Evolutionary conservation across 2,888 invertebrate genomes (phyloP).

Genomic region (Lasius fuliginosus): DNA sequence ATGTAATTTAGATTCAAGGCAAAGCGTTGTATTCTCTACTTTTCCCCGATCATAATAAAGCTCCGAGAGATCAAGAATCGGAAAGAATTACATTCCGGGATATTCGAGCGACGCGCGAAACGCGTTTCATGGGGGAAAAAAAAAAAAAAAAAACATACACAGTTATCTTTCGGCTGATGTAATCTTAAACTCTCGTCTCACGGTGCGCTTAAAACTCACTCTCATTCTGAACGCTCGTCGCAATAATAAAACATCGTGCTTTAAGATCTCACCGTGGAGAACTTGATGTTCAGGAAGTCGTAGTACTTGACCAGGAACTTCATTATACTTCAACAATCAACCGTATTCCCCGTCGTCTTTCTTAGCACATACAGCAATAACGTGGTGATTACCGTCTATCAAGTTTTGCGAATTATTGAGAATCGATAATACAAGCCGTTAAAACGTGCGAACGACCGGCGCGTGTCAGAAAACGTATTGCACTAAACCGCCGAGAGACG

Average conservation of each 20-base stretch:
- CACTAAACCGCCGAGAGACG: not conserved
- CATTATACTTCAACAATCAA: slow-evolving; percentile 72
- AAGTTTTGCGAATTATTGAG: not conserved
- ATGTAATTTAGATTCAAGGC: slow-evolving; percentile 32
- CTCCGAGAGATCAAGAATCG: not conserved
- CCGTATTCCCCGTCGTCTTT: not conserved
- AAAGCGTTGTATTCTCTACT: not conserved
- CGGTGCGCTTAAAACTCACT: not conserved
- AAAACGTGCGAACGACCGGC: not conserved
- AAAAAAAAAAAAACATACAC: not conserved
- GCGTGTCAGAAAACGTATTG: not conserved
- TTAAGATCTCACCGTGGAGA: slow-evolving; percentile 81
- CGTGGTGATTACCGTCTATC: not conserved
- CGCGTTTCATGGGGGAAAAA: not conserved
- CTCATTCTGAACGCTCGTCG: not conserved
- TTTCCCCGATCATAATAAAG: slow-evolving; percentile 30
- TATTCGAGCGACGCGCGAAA: not conserved
- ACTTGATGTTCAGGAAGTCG: slow-evolving; percentile 83
- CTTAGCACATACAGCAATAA: not conserved
- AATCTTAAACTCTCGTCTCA: not conserved
- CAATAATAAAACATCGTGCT: slow-evolving; percentile 6
- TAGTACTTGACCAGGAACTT: slow-evolving; percentile 84
- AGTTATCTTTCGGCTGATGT: not conserved
- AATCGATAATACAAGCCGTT: not conserved
- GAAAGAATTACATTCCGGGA: slow-evolving; percentile 1